Percentiles rank a stretch among this genome's conserved stretches.
Conservation (phyloP, 2,888 invertebrate species). For the Chaetogeoica ovagalla region DNA sequence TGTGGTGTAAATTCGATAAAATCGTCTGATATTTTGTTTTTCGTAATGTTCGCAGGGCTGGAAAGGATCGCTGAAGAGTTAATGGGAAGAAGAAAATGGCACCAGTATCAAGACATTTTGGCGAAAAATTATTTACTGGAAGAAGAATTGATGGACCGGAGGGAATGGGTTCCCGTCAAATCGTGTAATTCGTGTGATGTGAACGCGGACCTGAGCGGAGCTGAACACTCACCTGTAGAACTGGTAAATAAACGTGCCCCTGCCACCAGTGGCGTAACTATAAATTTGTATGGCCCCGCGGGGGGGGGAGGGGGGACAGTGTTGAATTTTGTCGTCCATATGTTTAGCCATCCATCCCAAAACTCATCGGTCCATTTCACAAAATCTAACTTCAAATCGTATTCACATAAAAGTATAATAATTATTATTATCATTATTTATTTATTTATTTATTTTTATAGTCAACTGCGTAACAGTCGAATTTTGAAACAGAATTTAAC, state of each 20-base stretch:
- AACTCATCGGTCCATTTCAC: no score
- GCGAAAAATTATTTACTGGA: conserved; percentile 55
- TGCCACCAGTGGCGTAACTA: no score
- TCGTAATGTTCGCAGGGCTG: conserved; percentile 70
- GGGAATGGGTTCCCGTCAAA: conserved; percentile 56
- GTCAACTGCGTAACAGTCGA: no score
- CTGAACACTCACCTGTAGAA: conserved; percentile 50
- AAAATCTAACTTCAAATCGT: no score
- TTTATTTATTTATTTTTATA: no score
- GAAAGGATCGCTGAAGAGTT: conserved; percentile 95
- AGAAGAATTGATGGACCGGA: conserved; percentile 55
- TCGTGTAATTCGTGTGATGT: conserved; percentile 55
- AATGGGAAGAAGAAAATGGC: conserved; percentile 96
- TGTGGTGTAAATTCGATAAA: neutral
- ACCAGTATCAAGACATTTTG: conserved; percentile 80
- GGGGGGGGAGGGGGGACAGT: no score
- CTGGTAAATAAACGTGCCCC: conserved; percentile 18
- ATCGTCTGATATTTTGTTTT: neutral
- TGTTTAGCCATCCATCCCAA: no score
- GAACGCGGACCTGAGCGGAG: conserved; percentile 51
- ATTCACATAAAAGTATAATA: no score
- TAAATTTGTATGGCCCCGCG: no score
- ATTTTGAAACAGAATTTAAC: no score
- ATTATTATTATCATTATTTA: no score
- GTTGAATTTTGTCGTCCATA: no score